These are phyloP conservation scores for Vanessa atalanta DNA, from an alignment of 1,140 invertebrate genomes.

Conservation along the genomic window DNA sequence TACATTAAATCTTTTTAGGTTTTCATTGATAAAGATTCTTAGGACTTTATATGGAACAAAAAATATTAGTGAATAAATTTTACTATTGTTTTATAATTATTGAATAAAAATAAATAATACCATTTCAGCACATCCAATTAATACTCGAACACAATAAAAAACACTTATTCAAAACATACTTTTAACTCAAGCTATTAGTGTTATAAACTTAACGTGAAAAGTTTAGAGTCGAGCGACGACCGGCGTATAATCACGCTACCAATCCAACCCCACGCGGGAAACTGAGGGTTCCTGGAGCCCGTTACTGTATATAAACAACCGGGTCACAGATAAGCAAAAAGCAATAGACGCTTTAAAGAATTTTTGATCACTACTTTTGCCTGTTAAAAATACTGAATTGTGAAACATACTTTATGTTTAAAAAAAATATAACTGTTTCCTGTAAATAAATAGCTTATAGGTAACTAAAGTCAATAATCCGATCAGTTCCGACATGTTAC, in stretches of 20 bases:
- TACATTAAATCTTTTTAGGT: too few relatives aligned
- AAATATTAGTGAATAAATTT: too few relatives aligned
- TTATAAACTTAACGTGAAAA: conserved; percentile 48
- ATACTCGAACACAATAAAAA: background rate
- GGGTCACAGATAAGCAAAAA: conserved; percentile 47
- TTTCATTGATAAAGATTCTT: too few relatives aligned
- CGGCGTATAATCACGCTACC: conserved; percentile 29
- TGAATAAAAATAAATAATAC: conserved; percentile 27
- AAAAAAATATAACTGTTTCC: background rate
- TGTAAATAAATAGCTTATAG: background rate
- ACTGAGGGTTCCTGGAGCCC: conserved; percentile 53
- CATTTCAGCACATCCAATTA: conserved; percentile 26
- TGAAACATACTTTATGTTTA: too few relatives aligned
- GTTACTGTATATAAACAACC: conserved; percentile 65
- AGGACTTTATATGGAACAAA: too few relatives aligned
- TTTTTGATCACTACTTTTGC: too few relatives aligned
- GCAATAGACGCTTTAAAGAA: background rate
- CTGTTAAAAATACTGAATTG: too few relatives aligned
- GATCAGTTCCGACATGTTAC: too few relatives aligned
- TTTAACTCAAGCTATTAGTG: conserved; percentile 1
- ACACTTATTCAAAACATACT: conserved; percentile 27
- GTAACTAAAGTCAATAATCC: too few relatives aligned
- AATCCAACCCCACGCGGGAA: conserved; percentile 49
- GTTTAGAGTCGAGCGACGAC: conserved; percentile 41
- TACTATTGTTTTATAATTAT: background rate